These are phyloP conservation scores for Alligator mississippiensis DNA, from an alignment of 2,113 vertebrate species.

Conservation along the genomic window DNA sequence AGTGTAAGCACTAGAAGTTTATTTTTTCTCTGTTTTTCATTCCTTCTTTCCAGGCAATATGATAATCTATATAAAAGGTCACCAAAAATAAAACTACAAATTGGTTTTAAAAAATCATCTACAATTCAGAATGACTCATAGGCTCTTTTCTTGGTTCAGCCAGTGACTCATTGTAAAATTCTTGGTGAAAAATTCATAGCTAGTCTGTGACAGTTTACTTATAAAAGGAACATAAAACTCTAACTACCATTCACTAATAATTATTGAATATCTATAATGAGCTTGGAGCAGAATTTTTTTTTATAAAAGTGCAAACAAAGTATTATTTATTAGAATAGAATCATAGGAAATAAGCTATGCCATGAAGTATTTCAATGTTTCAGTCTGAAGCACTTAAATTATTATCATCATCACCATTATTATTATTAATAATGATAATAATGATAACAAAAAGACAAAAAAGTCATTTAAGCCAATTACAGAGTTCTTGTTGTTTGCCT, in stretches of 20 bases:
- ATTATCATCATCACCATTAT: too few species aligned
- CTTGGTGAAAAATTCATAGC: not conserved
- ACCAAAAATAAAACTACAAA: not conserved
- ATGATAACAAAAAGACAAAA: not conserved
- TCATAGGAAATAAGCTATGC: not conserved
- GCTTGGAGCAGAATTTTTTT: not conserved
- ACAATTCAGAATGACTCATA: not conserved
- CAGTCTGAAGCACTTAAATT: not conserved
- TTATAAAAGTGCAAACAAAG: not conserved
- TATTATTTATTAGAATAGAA: not conserved
- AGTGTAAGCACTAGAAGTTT: not conserved
- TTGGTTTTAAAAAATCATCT: not conserved
- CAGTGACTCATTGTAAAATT: not conserved
- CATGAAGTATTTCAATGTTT: not conserved
- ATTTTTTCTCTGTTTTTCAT: not conserved
- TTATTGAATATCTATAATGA: not conserved
- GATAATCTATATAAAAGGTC: accelerated
- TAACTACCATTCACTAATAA: not conserved
- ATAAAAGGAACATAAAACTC: not conserved
- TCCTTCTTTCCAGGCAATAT: accelerated
- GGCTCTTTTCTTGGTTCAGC: accelerated
- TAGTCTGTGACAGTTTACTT: not conserved
- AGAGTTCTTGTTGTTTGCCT: not conserved
- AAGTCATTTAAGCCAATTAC: not conserved
- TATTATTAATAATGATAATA: too few species aligned